Percentiles rank a stretch among this genome's conserved stretches.
Evolutionary conservation across 2,797 vertebrate species (phyloP).

Genomic region (Etheostoma nigrum): DNA sequence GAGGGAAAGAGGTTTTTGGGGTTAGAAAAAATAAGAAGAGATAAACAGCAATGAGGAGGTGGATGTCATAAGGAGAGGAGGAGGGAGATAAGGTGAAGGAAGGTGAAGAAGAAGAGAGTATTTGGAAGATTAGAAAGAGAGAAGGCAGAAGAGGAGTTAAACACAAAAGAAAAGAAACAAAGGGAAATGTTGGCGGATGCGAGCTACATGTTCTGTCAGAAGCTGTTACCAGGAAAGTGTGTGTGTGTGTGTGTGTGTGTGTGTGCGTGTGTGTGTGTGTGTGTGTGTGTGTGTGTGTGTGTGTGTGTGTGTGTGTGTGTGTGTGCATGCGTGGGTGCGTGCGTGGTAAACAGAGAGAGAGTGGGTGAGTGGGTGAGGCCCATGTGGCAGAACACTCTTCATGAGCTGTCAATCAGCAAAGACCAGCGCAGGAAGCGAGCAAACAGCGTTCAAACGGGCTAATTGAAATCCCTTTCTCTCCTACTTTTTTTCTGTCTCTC

Average conservation of each 20-base stretch:
- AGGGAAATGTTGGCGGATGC: slow-evolving; percentile 17
- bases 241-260: slow-evolving; percentile 20
- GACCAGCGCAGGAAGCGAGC: slow-evolving; percentile 23
- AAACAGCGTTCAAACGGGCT: slow-evolving; percentile 28
- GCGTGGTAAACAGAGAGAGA: not conserved
- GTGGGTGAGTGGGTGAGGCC: slow-evolving; percentile 52
- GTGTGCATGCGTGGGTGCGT: not conserved
- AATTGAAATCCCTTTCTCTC: slow-evolving; percentile 46
- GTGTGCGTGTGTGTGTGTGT: slow-evolving; percentile 28
- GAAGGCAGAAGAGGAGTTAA: not conserved
- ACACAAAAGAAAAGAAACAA: slow-evolving; percentile 27
- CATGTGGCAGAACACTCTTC: slow-evolving; percentile 47
- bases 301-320: not conserved
- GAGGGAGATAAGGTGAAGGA: not conserved
- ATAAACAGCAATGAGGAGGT: not conserved
- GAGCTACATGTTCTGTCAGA: slow-evolving; percentile 37
- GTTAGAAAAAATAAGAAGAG: not conserved
- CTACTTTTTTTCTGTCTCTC: not conserved
- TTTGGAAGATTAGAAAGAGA: slow-evolving; percentile 4
- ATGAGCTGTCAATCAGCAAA: slow-evolving; percentile 67
- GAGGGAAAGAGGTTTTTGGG: slow-evolving; percentile 19
- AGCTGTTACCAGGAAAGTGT: slow-evolving; percentile 32
- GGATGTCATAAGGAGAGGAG: not conserved
- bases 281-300: slow-evolving; percentile 14
- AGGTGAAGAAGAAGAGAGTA: not conserved